Evolutionary conservation across 2,113 vertebrate genomes (phyloP), one percentile per base, ranked within the genome.

Genomic region (Phalacrocorax carbo): DNA sequence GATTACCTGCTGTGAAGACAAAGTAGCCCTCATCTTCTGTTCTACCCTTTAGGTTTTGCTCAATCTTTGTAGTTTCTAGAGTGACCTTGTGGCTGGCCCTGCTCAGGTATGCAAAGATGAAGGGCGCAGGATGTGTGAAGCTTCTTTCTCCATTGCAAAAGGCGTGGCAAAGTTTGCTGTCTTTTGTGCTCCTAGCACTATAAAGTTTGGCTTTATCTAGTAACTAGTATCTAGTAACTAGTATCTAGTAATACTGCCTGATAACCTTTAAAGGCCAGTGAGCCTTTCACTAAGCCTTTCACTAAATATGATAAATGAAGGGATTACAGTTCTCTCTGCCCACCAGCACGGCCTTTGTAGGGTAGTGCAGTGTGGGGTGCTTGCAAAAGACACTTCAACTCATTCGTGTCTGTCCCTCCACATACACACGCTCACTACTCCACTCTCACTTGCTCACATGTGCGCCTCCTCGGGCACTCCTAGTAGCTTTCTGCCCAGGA

Each of bases 111-210:
- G 8, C 52, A n/a, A 25, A 65, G 36, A 9, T 12, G 29, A 51
- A 71, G 76, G 38, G 36, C 49, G 30, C 5, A 11, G 26, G n/a
- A 25, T 18, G 9, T 3, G 21, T 10, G 36, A 55, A 64, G 10
- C 15, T 75, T 19, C 42, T n/a, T 86, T 48, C 42, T 62, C n/a
- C 76, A 25, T 44, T 26, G 88, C 62, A 57, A 40, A 73, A 82
- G 46, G 8, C 0, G 0, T 13, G 51, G 68, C 3, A 1, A 68
- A 34, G 11, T 60, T 62, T 78, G 64, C 40, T 38, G 16, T 44
- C 46, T 46, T 46, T 29, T 44, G 17, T 29, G 20, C 57, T 86
- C 32, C 48, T 30, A 15, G 55, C 44, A 4, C 44, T 16, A 16
- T 12, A 9, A 61, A 55, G 15, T n/a, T 26, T 1, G 2, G 20